These are phyloP conservation scores for Hydrocynus forskahlii DNA, from an alignment of 2,797 vertebrate genomes.

Conservation along the genomic window DNA sequence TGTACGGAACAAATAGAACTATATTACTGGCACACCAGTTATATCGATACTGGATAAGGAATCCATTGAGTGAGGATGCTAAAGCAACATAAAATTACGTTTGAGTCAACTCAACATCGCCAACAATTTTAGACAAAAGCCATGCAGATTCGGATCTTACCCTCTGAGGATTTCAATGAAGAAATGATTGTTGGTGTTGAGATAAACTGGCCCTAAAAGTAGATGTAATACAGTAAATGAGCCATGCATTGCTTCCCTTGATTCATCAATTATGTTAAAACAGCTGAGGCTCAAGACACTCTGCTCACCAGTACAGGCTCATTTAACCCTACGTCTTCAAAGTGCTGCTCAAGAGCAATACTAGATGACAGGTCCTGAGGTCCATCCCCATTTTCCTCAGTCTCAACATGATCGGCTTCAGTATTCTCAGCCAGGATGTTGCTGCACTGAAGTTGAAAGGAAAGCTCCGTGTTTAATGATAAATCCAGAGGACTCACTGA, in stretches of 20 bases:
- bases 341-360: slow-evolving; percentile 18
- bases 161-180: slow-evolving; percentile 14
- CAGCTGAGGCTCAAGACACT: not conserved
- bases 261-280: not conserved
- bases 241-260: not conserved
- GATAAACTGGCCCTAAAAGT: slow-evolving; percentile 12
- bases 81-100: too few relatives aligned
- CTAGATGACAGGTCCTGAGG: slow-evolving; percentile 1
- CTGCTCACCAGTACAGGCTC: slow-evolving; percentile 21
- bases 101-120: not conserved
- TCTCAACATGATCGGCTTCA: slow-evolving; percentile 3
- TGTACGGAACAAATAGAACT: too few relatives aligned
- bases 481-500: slow-evolving; percentile 46
- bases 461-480: slow-evolving; percentile 38
- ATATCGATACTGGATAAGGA: not conserved
- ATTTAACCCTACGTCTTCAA: slow-evolving; percentile 23
- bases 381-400: slow-evolving; percentile 11
- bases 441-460: slow-evolving; percentile 37
- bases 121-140: not conserved
- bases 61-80: not conserved
- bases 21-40: not conserved
- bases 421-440: slow-evolving; percentile 4
- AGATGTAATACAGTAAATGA: not conserved
- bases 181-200: slow-evolving; percentile 12
- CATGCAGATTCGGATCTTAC: slow-evolving; percentile 28